Evolutionary conservation across 1,140 invertebrate species (phyloP), one percentile per base, ranked within the genome.

Genomic region (Hyles vespertilio): DNA sequence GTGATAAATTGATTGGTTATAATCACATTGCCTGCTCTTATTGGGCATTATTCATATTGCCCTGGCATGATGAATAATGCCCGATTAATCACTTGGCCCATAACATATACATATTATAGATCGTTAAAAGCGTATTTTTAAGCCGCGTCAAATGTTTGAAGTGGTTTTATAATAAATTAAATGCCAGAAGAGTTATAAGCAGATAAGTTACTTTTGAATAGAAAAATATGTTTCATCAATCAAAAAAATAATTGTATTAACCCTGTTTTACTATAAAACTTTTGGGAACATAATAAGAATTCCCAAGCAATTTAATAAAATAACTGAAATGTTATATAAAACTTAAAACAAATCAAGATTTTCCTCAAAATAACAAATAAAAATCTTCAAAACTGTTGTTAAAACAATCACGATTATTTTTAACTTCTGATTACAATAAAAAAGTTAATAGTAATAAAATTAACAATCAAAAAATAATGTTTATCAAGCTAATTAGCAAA

Each of bases 161-260:
- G 51, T 52, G 53, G 58, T 54, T 59, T 59, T 59, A 40, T 53
- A 48, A 49, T 48, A 47, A 47, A 59, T 51, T 54, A 22, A 59
- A 54, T 59, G 36, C 44, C 49, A 49, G 33, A 59, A 44, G 34
- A 53, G 51, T 22, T 59, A 53, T 59, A 54, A 59, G 58, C 51
- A 54, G 9, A 49, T 59, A 59, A 59, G 58, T 54, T 48, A 59
- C 11, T 53, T 59, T 59, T 54, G 51, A 54, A 59, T 59, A 54
- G 53, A 59, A 53, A 59, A 52, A 52, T 36, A 52, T 36, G 32
- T 36, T 52, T 40, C n/a, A 47, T 10, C 3, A 47, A 10, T 47
- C 3, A 10, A 47, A 47, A 47, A 47, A 47, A 47, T 5, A 5
- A 47, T 47, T 47, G 45, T 47, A 47, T 47, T 47, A 47, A 47